Evolutionary conservation across 2,888 invertebrate species (phyloP).

Genomic region (Lamproptera curius): DNA sequence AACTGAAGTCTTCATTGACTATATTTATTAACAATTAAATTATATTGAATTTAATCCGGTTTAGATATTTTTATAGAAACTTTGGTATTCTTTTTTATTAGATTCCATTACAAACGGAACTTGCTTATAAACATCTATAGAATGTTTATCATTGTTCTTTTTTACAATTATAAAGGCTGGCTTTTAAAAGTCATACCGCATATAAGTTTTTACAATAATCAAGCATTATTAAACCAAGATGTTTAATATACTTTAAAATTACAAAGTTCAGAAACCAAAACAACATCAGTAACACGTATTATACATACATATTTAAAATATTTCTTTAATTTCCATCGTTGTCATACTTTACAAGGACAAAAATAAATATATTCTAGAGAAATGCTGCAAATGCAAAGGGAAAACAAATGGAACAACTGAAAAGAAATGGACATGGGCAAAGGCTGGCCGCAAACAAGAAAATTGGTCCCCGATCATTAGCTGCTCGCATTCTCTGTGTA

Average conservation of each 20-base stretch:
- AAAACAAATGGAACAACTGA: neutral
- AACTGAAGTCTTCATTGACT: too few relatives aligned
- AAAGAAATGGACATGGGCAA: slow-evolving; percentile 1
- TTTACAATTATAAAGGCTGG: too few relatives aligned
- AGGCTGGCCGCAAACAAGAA: slow-evolving; percentile 10
- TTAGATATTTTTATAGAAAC: neutral
- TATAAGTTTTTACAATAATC: too few relatives aligned
- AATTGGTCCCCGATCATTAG: slow-evolving; percentile 16
- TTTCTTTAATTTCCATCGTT: too few relatives aligned
- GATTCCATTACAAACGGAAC: neutral
- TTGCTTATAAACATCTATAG: neutral
- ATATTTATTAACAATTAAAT: neutral
- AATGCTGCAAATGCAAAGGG: neutral
- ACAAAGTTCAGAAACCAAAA: too few relatives aligned
- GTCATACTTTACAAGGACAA: too few relatives aligned
- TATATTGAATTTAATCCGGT: neutral
- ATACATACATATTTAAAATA: too few relatives aligned
- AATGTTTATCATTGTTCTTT: too few relatives aligned
- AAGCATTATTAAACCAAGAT: too few relatives aligned
- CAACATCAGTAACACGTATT: too few relatives aligned
- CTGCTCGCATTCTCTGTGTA: slow-evolving; percentile 11
- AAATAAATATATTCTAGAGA: neutral
- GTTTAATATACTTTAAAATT: too few relatives aligned
- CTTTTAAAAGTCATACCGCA: too few relatives aligned
- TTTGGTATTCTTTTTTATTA: neutral